Evolutionary conservation across 2,888 invertebrate species (phyloP), one percentile per base, ranked within the genome.

Genomic region (Cynaeus angustus): DNA sequence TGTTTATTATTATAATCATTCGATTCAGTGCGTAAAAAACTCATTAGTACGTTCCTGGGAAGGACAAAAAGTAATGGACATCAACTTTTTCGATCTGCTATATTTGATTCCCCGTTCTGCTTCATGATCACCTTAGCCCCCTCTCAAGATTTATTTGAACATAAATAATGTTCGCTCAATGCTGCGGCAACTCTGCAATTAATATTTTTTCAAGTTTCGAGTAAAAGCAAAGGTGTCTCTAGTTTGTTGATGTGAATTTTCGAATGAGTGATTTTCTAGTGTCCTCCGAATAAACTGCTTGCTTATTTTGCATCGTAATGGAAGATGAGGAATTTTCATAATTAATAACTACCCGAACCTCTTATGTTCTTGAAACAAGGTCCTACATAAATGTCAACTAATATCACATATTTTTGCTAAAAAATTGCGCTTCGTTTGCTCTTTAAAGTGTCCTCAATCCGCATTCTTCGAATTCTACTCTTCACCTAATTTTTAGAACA

Each of bases 81-180:
- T 58, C 26, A 21, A 58, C 28, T 58, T 58, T 38, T 58, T 58
- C 21, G 12, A 56, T n/a, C 55, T 38, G 6, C 21, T 26, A 56
- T 21, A 12, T 41, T 56, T 21, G 55, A 56, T 56, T 56, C 58
- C 5, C 28, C 50, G 58, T 58, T 58, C 58, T 43, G 45, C 58
- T 58, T 58, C 38, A 55, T 55, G 55, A 55, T 55, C 53, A 53
- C 53, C 38, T 52, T 30, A 52, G 52, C 52, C 52, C 52, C 52
- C 52, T 52, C 52, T 52, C 12, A 12, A 7, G 16, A 14, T 16
- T 55, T 55, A 37, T 37, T 52, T 33, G 30, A 30, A 52, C 30
- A 8, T 3, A 26, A 48, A 30, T 33, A 13, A 21, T 14, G 37
- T 5, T 30, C 6, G 38, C 38, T 55, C 38, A 38, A 55, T 55